Base-by-base conservation (phyloP, 1,140 invertebrate species). In the Zaprionus kolodkinae region DNA sequence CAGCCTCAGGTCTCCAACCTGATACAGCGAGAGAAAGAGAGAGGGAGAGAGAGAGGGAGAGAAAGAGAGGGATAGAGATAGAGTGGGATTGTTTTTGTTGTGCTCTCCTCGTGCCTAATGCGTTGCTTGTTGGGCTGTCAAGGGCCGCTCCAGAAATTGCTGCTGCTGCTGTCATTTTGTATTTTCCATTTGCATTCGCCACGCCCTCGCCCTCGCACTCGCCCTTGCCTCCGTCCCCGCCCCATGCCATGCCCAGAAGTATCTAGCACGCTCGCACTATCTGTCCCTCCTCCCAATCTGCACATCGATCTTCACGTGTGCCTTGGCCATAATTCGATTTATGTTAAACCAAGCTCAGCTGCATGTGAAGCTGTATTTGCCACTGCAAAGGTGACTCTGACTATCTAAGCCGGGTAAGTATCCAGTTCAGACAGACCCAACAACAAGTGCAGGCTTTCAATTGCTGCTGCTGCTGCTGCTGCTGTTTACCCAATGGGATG, bases 101-200 rank as follows among this genome's bases (percentile, higher is more conserved):
- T 52, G 15, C 33, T 35, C 33, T 35, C 3, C 50, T 48, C 25
- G 61, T 52, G 60, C 21, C 43, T 43, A 67, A 76, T 79, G 67
- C 81, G 74, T 72, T 59, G 27, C 52, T 30, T 55, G 52, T 30
- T 27, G 40, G 63, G 68, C 81, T 73, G 76, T 84, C 45, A 50
- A 50, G 45, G 25, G 45, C 45, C 45, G 15, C 21, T 50, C 45
- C 45, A 50, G 45, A 50, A 50, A 50, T 78, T 86, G 82, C 78
- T 76, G 69, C 21, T 50, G 62, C 21, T 50, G 62, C 78, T 87
- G 76, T 86, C 76, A 76, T 78, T 78, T 86, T 79, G 74, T 57
- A 79, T 79, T 86, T 85, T 66, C 67, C 68, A 82, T 87, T 86
- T 79, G 79, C 81, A 86, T 86, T 86, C 76, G 56, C 64, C 67